Conservation (phyloP, 2,113 vertebrate species). For the Acanthisitta chloris region DNA sequence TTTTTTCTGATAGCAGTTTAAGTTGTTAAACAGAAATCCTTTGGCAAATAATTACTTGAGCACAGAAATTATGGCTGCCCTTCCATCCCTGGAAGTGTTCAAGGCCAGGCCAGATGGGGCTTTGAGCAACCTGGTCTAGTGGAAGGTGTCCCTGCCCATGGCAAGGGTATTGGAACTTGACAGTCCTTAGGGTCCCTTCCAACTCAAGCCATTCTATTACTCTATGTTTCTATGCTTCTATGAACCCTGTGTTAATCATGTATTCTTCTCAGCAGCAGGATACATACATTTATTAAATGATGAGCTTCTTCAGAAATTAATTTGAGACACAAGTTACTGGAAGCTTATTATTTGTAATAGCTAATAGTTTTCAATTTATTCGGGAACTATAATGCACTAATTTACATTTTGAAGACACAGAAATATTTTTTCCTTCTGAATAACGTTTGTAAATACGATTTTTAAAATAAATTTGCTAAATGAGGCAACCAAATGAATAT, state of each 20-base stretch:
- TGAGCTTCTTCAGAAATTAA: not conserved
- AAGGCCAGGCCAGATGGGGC: not conserved
- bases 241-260: not conserved
- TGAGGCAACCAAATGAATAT: not conserved
- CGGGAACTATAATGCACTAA: not conserved
- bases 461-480: not conserved
- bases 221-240: not conserved
- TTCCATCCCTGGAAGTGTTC: not conserved
- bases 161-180: not conserved
- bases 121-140: not conserved
- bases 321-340: not conserved
- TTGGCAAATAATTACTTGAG: not conserved
- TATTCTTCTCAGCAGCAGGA: not conserved
- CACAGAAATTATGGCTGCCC: not conserved
- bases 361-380: not conserved
- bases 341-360: not conserved
- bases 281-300: not conserved
- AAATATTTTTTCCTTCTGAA: not conserved
- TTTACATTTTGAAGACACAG: not conserved
- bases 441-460: not conserved
- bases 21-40: not conserved
- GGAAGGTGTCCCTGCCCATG: not conserved
- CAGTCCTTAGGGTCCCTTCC: not conserved
- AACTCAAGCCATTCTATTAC: not conserved
- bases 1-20: not conserved